Evolutionary conservation across 2,888 invertebrate genomes (phyloP).

Genomic region (Margaritifera margaritifera): DNA sequence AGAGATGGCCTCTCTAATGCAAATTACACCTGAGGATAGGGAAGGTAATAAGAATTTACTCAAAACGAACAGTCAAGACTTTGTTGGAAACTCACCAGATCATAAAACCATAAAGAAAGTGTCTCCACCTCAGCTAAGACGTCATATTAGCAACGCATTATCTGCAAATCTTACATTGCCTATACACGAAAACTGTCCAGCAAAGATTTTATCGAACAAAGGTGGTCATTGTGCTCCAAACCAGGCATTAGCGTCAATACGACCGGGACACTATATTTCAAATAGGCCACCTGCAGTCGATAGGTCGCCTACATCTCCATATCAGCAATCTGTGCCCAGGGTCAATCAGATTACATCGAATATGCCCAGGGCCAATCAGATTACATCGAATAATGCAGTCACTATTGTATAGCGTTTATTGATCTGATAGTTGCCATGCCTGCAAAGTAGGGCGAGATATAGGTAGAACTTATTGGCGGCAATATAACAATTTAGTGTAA

Average conservation of each 20-base stretch:
- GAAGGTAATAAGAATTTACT: no score
- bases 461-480: no score
- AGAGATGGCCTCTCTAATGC: slow-evolving; percentile 16
- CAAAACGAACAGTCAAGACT: no score
- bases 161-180: no score
- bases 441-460: no score
- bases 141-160: no score
- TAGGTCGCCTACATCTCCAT: background rate
- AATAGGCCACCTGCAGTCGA: slow-evolving; percentile 10
- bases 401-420: slow-evolving; percentile 53
- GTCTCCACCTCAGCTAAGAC: slow-evolving; percentile 14
- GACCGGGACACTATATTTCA: slow-evolving; percentile 8
- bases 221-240: no score
- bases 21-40: background rate
- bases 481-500: no score
- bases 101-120: slow-evolving; percentile 3
- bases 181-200: slow-evolving; percentile 2
- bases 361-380: slow-evolving; percentile 33
- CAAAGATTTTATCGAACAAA: slow-evolving; percentile 12
- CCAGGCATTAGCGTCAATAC: no score
- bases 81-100: no score
- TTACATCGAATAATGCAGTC: slow-evolving; percentile 59
- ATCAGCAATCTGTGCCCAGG: slow-evolving; percentile 19
- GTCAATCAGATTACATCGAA: slow-evolving; percentile 45
- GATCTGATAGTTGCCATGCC: background rate